Percentiles rank a stretch among this genome's conserved stretches.
These are phyloP conservation scores for Ellobium chinense DNA, from an alignment of 2,888 invertebrate genomes.

Conservation along the genomic window DNA sequence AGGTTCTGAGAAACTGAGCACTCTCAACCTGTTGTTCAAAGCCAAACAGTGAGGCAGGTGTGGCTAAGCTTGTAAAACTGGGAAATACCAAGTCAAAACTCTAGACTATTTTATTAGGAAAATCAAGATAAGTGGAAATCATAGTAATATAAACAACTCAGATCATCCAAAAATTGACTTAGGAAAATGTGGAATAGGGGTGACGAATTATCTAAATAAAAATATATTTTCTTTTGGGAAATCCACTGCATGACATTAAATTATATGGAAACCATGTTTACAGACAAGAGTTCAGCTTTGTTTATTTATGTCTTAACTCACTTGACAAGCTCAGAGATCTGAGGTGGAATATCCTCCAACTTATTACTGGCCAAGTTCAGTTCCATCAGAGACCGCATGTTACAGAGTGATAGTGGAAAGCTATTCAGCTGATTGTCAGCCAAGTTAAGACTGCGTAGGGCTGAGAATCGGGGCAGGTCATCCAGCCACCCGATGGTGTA, in stretches of 20 bases:
- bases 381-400: constrained; percentile 74
- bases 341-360: constrained; percentile 74
- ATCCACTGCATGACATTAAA: neutral
- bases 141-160: too few relatives aligned
- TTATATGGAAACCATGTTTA: neutral
- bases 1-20: too few relatives aligned
- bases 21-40: too few relatives aligned
- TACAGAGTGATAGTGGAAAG: constrained; percentile 78
- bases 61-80: too few relatives aligned
- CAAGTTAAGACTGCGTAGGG: constrained; percentile 78
- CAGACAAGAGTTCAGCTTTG: too few relatives aligned
- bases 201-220: neutral
- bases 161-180: too few relatives aligned
- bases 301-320: too few relatives aligned
- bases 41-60: too few relatives aligned
- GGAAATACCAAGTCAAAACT: too few relatives aligned
- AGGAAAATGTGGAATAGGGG: too few relatives aligned
- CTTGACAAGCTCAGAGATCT: constrained; percentile 74
- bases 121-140: too few relatives aligned
- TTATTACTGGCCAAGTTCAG: constrained; percentile 78
- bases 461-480: constrained; percentile 78
- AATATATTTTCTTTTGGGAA: neutral
- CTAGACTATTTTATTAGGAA: too few relatives aligned
- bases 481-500: constrained; percentile 80
- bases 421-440: constrained; percentile 78